Evolutionary conservation across 2,888 invertebrate species (phyloP), one percentile per base, ranked within the genome.

Genomic region (Apodemia zela): DNA sequence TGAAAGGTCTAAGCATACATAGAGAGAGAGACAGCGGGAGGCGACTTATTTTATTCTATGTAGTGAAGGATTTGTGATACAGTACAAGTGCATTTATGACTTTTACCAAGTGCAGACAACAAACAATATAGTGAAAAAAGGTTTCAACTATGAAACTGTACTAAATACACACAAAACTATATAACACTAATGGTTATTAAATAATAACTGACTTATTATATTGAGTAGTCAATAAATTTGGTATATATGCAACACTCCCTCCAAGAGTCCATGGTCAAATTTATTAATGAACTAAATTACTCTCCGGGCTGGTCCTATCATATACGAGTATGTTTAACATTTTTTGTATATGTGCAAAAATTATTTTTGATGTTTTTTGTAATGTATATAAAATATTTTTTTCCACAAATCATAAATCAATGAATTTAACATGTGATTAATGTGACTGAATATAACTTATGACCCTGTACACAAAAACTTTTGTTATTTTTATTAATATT

Each of bases 391-490:
- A 66, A 80, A 82, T 84, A 51, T 13, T 38, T 51, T 21, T 51
- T 10, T 51, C 18, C 18, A 18, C 13, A 49, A 68, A 67, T 74
- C 72, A 75, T 74, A 68, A 75, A 82, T 81, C 79, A 84, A 85
- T 82, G 82, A 82, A 81, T 74, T 51, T 51, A 51, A 51, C 76
- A 76, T 82, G 84, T 88, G 86, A 87, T 87, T 79, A 79, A 81
- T 79, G 75, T 76, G 89, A 89, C 87, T 89, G 88, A 89, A 78
- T 75, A 74, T 80, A 75, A 73, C 66, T 65, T 65, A 65, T 59
- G 59, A 65, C 68, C 69, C 73, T 74, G 71, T 76, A 38, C 38
- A 38, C 71, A 71, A 38, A 72, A 70, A 66, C 65, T 66, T 38
- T 38, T 38, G 59, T 72, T 73, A 69, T 74, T 73, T 73, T 75